Percentiles rank a stretch among this genome's conserved stretches.
Evolutionary conservation across 2,797 vertebrate genomes (phyloP).

Genomic region (Cossypha heuglini): DNA sequence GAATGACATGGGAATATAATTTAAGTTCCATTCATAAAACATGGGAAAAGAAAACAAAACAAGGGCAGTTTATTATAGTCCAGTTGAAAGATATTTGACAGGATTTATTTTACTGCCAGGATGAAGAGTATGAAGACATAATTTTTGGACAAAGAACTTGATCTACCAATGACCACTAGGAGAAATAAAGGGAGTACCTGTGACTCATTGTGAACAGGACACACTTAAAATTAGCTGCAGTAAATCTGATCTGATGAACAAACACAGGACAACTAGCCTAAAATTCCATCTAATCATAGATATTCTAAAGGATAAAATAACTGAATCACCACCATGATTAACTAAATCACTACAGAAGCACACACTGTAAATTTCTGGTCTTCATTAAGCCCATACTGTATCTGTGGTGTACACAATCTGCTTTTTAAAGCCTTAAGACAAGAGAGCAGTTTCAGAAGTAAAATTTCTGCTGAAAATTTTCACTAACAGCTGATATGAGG

Average conservation of each 20-base stretch:
- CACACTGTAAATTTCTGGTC: neutral
- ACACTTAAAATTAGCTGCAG: neutral
- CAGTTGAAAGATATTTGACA: neutral
- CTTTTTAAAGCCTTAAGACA: neutral
- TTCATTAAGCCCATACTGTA: neutral
- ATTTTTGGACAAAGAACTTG: neutral
- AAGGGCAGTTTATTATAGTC: neutral
- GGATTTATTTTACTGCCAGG: neutral
- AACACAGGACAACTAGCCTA: neutral
- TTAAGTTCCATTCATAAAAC: neutral
- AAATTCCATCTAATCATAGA: neutral
- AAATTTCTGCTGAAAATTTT: neutral
- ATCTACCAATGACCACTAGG: neutral
- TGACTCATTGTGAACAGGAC: neutral
- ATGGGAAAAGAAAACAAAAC: fast-evolving
- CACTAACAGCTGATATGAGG: neutral
- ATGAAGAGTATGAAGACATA: neutral
- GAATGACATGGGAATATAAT: neutral
- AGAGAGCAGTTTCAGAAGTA: neutral
- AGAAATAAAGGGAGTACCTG: neutral
- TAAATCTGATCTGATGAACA: neutral
- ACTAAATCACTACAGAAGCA: neutral
- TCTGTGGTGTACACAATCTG: neutral
- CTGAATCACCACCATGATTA: neutral
- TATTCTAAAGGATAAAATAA: neutral